These are phyloP conservation scores for Callipepla squamata DNA, from an alignment of 2,113 vertebrate species.

Conservation along the genomic window DNA sequence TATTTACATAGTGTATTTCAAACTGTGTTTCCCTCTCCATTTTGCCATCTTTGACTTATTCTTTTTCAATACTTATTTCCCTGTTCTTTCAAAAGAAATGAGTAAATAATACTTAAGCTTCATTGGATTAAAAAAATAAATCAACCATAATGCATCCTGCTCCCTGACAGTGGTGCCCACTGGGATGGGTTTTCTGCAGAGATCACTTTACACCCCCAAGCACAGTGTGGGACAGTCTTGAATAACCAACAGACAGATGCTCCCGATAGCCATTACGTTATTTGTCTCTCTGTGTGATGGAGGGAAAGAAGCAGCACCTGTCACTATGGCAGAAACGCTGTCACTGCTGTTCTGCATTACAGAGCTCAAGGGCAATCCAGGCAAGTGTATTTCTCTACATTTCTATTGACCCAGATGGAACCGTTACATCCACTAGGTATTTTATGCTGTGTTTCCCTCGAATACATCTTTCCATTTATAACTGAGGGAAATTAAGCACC, in stretches of 20 bases:
- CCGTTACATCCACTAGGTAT: neutral
- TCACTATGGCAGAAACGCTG: neutral
- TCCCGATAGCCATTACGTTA: conserved; percentile 23
- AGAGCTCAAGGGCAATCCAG: neutral
- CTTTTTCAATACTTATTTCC: neutral
- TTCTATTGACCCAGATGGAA: neutral
- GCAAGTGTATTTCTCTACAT: neutral
- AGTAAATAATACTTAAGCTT: conserved; percentile 28
- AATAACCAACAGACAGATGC: conserved; percentile 51
- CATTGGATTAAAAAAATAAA: conserved; percentile 52
- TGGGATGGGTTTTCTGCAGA: conserved; percentile 55
- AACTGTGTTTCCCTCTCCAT: neutral
- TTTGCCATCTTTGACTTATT: neutral
- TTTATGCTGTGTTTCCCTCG: neutral
- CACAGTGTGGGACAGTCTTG: conserved; percentile 29
- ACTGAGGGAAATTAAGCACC: neutral
- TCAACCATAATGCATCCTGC: neutral
- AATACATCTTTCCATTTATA: neutral
- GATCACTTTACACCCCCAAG: conserved; percentile 55
- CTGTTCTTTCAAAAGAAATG: neutral
- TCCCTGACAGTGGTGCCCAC: neutral
- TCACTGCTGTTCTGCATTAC: neutral
- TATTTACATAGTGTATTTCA: neutral
- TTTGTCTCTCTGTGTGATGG: neutral
- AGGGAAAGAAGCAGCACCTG: conserved; percentile 16